Conservation (phyloP, 2,113 vertebrate species). For the Passer montanus region DNA sequence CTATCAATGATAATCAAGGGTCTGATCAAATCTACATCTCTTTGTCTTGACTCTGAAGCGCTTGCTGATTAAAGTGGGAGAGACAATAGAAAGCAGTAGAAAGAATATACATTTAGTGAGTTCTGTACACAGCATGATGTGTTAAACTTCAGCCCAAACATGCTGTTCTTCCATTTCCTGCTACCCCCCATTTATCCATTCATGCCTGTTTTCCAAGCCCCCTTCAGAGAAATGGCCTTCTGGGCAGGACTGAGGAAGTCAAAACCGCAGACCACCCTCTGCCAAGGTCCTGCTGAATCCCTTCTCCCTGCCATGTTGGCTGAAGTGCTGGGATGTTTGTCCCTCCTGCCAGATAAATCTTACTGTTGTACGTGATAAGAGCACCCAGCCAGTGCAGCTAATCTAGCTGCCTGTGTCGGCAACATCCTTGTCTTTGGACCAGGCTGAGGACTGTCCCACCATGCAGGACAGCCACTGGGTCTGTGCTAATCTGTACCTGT, state of each 20-base stretch:
- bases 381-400: neutral
- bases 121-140: neutral
- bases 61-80: neutral
- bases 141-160: neutral
- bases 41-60: neutral
- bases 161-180: neutral
- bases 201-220: neutral
- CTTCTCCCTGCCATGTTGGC: neutral
- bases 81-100: neutral
- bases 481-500: neutral
- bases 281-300: neutral
- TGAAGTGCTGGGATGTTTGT: neutral
- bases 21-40: neutral
- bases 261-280: neutral
- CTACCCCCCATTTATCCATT: neutral
- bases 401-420: neutral
- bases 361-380: rapidly evolving
- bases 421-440: neutral
- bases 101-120: neutral
- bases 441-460: neutral
- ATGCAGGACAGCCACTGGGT: neutral
- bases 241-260: too few relatives aligned
- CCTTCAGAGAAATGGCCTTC: neutral
- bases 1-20: neutral
- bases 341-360: neutral